Base-by-base conservation (phyloP, 1,140 invertebrate species). In the Drosophila pandora region DNA sequence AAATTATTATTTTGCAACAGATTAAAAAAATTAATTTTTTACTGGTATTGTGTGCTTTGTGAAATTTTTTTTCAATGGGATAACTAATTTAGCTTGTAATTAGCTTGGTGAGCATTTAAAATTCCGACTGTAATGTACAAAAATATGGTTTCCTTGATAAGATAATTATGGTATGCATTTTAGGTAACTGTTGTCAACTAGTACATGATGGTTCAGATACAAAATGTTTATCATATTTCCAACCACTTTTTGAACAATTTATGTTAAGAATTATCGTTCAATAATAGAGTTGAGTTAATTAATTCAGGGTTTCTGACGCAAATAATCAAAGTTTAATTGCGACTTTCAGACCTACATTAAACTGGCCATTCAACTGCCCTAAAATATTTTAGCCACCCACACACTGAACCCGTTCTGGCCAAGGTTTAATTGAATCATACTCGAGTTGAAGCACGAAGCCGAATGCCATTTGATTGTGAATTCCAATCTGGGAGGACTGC, bases 371-470 rank as follows among this genome's bases (percentile, higher is more conserved):
- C 30, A 67, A 76, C 30, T 69, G 43, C 23, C 32, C 50, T 56
- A 45, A 61, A 68, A 56, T 68, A 76, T 61, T 52, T 60, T 43
- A 30, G 22, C 41, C 52, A 58, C 30, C 50, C 54, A 74, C 34
- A 49, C 30, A 62, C 23, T 61, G 21, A 48, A 30, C 32, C 59
- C 47, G 48, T 55, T n/a, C 39, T 75, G 41, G 54, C 62, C 63
- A 61, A 52, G 55, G 47, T 43, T 55, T 68, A 87, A 87, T 85
- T 87, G 76, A 85, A 85, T 81, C 74, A 81, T 63, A 75, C 68
- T 78, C 78, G 58, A 85, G 49, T 67, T 87, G 39, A 77, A 77
- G 63, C 52, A 63, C 63, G 63, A 71, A 69, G 56, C 52, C 53
- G 55, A 85, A 73, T 64, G 62, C 49, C 77, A 65, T 63, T 68